phyloP scores from a whole-genome alignment of 2,113 vertebrate genomes.

The Rutilus rutilus region DNA sequence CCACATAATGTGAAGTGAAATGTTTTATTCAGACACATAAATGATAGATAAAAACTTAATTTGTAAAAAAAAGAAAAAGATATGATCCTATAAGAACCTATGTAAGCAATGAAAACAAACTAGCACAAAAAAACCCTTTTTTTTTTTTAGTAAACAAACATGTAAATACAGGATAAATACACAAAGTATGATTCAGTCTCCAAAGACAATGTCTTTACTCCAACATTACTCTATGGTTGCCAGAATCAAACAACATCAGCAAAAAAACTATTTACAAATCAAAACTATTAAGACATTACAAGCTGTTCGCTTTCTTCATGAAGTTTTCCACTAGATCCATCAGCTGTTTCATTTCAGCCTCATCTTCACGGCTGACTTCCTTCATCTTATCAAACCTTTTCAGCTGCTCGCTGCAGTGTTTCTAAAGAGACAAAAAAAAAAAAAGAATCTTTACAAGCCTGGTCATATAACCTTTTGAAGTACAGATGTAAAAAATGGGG shows the following conservation, averaged over 20 bases:
- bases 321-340: slow-evolving; percentile 64
- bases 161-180: slow-evolving; percentile 29
- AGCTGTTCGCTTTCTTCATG: slow-evolving; percentile 52
- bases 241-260: slow-evolving; percentile 7
- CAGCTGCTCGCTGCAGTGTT: slow-evolving; percentile 66
- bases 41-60: neutral
- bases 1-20: too few relatives aligned
- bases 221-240: neutral
- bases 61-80: neutral
- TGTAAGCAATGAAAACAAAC: neutral
- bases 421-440: slow-evolving; percentile 61
- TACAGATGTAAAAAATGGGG: neutral
- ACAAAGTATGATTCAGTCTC: neutral
- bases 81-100: neutral
- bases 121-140: neutral
- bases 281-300: neutral
- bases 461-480: too few relatives aligned
- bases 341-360: slow-evolving; percentile 62
- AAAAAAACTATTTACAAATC: slow-evolving; percentile 47
- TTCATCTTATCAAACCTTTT: slow-evolving; percentile 64
- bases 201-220: neutral
- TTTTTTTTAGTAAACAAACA: slow-evolving; percentile 19
- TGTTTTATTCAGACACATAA: too few relatives aligned
- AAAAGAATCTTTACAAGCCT: neutral
- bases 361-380: slow-evolving; percentile 68